Percentiles rank a stretch among this genome's conserved stretches.
Conservation (phyloP, 2,888 invertebrate genomes). For the Nephrotoma flavescens region DNA sequence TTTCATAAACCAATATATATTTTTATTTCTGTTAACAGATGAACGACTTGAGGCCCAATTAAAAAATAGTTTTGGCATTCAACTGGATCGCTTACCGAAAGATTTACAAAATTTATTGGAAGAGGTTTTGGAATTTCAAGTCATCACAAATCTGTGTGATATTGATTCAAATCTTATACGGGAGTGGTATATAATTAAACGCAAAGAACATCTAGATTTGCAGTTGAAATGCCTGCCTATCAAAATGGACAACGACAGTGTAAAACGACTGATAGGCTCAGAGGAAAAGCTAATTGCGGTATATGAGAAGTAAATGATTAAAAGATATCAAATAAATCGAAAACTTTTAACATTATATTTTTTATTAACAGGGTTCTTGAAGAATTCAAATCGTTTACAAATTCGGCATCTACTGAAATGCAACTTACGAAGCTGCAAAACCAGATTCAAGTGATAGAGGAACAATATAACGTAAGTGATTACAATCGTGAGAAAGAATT, state of each 20-base stretch:
- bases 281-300: not conserved
- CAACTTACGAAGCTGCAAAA: not conserved
- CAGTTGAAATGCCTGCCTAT: not conserved
- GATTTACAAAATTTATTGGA: not conserved
- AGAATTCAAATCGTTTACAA: not conserved
- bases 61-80: not conserved
- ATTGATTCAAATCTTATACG: not conserved
- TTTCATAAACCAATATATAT: not conserved
- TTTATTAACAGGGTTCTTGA: not conserved
- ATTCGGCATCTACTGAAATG: not conserved
- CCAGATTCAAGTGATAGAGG: not conserved
- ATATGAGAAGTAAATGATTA: not conserved
- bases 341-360: not conserved
- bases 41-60: not conserved
- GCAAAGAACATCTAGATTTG: not conserved
- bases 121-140: not conserved
- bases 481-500: too few relatives aligned
- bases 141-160: not conserved
- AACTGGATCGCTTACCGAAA: not conserved
- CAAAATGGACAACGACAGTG: not conserved
- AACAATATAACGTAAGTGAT: not conserved
- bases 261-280: not conserved
- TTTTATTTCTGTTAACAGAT: not conserved
- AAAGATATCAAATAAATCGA: not conserved
- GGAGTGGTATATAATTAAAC: not conserved